phyloP scores from a whole-genome alignment of 2,888 invertebrate species.

The Chrysodeixis includens region DNA sequence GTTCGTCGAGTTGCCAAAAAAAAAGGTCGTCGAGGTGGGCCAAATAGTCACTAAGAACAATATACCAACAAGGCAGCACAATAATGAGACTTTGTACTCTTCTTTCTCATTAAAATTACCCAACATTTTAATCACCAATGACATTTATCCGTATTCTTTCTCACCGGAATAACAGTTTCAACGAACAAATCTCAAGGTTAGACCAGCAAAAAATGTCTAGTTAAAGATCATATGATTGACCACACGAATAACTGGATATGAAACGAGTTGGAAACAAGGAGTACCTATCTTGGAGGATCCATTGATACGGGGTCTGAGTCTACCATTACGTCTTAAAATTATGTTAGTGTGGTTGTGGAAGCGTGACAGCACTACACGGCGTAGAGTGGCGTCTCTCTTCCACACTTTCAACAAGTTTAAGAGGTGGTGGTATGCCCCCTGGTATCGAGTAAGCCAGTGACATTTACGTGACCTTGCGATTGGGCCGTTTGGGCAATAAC shows the following conservation, averaged over 20 bases:
- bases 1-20: too few relatives aligned
- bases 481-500: slow-evolving; percentile 48
- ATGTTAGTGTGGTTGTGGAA: too few relatives aligned
- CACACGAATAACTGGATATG: neutral
- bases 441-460: slow-evolving; percentile 22
- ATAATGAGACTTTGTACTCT: neutral
- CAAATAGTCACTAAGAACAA: too few relatives aligned
- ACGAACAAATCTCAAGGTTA: neutral
- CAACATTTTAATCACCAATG: neutral
- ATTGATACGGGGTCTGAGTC: neutral
- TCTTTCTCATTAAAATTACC: neutral
- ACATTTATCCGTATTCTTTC: slow-evolving; percentile 1
- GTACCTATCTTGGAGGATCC: slow-evolving; percentile 2
- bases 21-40: too few relatives aligned
- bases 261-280: neutral
- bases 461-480: slow-evolving; percentile 51
- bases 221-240: neutral
- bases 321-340: too few relatives aligned
- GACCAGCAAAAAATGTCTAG: neutral
- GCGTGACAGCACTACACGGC: too few relatives aligned
- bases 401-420: too few relatives aligned
- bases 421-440: too few relatives aligned
- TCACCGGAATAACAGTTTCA: neutral
- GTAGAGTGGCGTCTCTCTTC: too few relatives aligned
- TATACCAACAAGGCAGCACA: neutral